A percentile compares a stretch with the other conserved stretches of the same genome.
phyloP scores from a whole-genome alignment of 2,113 vertebrate species.

The Anarrhichthys ocellatus region DNA sequence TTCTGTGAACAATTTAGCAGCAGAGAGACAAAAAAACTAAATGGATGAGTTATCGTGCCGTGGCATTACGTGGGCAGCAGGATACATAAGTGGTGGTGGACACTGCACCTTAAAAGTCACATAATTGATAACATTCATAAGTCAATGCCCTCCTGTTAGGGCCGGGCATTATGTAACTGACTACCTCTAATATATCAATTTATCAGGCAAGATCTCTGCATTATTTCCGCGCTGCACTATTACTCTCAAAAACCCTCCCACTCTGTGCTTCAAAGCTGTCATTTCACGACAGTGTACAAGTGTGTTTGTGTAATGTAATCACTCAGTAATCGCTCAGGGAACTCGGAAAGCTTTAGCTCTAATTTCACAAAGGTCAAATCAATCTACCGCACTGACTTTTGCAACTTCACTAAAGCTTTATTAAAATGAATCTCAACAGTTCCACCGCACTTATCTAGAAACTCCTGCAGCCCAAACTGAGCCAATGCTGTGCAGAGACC shows the following conservation, averaged over 20 bases:
- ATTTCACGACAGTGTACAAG: slow-evolving; percentile 18
- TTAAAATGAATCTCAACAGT: slow-evolving; percentile 23
- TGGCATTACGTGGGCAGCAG: slow-evolving; percentile 15
- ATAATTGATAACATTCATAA: slow-evolving; percentile 14
- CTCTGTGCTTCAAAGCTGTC: slow-evolving; percentile 16
- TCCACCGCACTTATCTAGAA: not conserved
- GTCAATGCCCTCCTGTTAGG: slow-evolving; percentile 5
- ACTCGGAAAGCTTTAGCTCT: slow-evolving; percentile 28
- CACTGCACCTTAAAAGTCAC: slow-evolving; percentile 3
- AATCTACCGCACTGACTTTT: slow-evolving; percentile 5
- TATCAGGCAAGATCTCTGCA: not conserved
- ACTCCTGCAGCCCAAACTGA: not conserved
- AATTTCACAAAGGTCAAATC: slow-evolving; percentile 41
- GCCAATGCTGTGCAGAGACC: not conserved
- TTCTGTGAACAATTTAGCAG: slow-evolving; percentile 44
- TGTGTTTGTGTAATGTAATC: slow-evolving; percentile 45
- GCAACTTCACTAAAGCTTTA: slow-evolving; percentile 19
- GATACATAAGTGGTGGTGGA: not conserved
- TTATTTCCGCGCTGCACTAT: slow-evolving; percentile 13
- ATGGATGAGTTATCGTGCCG: not conserved
- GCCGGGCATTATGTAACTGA: not conserved
- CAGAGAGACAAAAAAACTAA: not conserved
- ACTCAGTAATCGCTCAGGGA: slow-evolving; percentile 19
- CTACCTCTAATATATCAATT: not conserved
- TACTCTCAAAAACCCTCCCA: slow-evolving; percentile 13